Evolutionary conservation across 2,113 vertebrate genomes (phyloP), one percentile per base, ranked within the genome.

Genomic region (Stegastes partitus): DNA sequence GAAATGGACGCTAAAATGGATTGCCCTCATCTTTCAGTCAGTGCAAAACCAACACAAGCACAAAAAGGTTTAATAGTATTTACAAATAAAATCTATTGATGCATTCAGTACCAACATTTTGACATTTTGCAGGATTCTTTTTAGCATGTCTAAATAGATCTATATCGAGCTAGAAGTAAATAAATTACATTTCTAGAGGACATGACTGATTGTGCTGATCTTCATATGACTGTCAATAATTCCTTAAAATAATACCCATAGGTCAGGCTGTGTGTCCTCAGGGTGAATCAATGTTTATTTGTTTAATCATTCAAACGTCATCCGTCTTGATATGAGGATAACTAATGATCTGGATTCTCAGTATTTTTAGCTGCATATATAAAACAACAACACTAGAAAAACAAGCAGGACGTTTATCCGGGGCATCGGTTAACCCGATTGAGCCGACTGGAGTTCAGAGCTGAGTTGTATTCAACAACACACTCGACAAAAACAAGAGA

Each of bases 391-490:
- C 77, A 71, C n/a, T n/a, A 71, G 77, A 76, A 28, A 34, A 72
- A 75, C 18, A 54, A 44, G 59, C 68, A 44, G 23, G 56, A 19
- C 53, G 66, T 86, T 85, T 78, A 73, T 82, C 80, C 77, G 21
- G 59, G 39, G 53, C 84, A 85, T 86, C 80, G 83, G 73, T 89
- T 85, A 84, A 62, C n/a, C n/a, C n/a, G n/a, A 81, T 25, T 58
- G 76, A 81, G 62, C 76, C 16, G 0, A 63, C 56, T 79, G 54
- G 7, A 28, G 76, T 86, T 92, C 88, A 57, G 75, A 86, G 75
- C 47, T 2, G 62, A 58, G 62, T 61, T 77, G 25, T 74, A 39
- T 77, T 78, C 42, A 61, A 53, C 22, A 28, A 21, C 54, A 71
- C 23, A 55, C 44, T 66, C 54, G 59, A 62, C 23, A 34, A 49